Evolutionary conservation across 2,888 invertebrate species (phyloP).

Genomic region (Morinoia aosen): DNA sequence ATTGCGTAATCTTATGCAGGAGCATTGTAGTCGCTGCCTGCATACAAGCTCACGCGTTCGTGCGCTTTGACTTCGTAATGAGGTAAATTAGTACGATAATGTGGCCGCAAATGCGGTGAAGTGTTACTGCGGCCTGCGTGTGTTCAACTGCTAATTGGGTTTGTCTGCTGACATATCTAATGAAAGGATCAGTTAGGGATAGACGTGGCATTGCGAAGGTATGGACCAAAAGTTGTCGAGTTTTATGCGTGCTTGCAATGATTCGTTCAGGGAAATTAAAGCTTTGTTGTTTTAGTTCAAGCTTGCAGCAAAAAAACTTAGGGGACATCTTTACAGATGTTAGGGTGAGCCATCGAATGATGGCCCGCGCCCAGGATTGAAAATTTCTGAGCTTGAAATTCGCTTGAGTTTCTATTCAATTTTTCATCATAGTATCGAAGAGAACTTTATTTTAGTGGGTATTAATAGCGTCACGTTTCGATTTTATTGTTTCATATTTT

Average conservation of each 20-base stretch:
- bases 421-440: background rate
- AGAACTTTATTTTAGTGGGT: no score
- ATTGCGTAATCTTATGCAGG: background rate
- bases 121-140: background rate
- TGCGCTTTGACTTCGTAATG: constrained; percentile 18
- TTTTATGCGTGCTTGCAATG: background rate
- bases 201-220: background rate
- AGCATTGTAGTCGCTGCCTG: constrained; percentile 12
- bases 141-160: background rate
- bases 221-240: background rate
- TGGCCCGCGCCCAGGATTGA: background rate
- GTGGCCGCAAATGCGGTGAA: background rate
- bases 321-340: background rate
- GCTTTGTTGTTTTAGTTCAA: background rate
- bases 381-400: background rate
- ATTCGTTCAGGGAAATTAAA: background rate
- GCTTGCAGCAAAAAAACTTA: no score
- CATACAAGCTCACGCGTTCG: background rate
- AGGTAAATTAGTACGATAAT: constrained; percentile 13
- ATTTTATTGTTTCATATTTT: background rate
- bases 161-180: background rate
- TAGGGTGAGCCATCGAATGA: background rate
- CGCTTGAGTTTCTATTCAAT: background rate
- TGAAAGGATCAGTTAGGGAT: background rate
- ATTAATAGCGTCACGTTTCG: no score